These are phyloP conservation scores for Girardinichthys multiradiatus DNA, from an alignment of 2,113 vertebrate genomes.

Conservation along the genomic window DNA sequence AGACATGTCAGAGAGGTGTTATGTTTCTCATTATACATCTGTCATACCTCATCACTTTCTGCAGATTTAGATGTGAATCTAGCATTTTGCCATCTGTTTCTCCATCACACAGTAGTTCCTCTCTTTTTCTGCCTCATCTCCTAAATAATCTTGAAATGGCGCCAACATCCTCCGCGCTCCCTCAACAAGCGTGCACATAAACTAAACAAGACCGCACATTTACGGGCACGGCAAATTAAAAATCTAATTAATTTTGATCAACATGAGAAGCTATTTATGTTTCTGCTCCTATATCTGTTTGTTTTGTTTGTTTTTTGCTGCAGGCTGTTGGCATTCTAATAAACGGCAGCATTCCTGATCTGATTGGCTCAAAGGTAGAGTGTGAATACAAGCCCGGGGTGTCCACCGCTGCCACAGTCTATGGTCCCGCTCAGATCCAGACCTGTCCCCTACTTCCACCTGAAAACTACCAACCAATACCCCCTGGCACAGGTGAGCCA, in stretches of 20 bases:
- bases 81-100: slow-evolving; percentile 69
- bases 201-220: background rate
- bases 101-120: slow-evolving; percentile 47
- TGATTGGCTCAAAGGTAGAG: slow-evolving; percentile 87
- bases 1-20: slow-evolving; percentile 62
- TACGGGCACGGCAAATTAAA: background rate
- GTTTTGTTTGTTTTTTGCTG: background rate
- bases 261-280: slow-evolving; percentile 26
- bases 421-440: slow-evolving; percentile 84
- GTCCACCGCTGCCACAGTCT: slow-evolving; percentile 82
- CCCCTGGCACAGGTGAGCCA: slow-evolving; percentile 82
- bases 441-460: slow-evolving; percentile 88
- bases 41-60: slow-evolving; percentile 59
- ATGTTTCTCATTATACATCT: slow-evolving; percentile 69
- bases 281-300: slow-evolving; percentile 16
- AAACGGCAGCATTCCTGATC: slow-evolving; percentile 90
- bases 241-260: slow-evolving; percentile 25
- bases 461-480: slow-evolving; percentile 82
- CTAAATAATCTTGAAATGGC: slow-evolving; percentile 37
- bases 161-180: slow-evolving; percentile 18
- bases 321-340: slow-evolving; percentile 93
- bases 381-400: slow-evolving; percentile 88
- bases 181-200: background rate
- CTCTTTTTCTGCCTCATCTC: slow-evolving; percentile 44
- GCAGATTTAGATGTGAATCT: slow-evolving; percentile 64